A percentile compares a stretch with the other conserved stretches of the same genome.
phyloP scores from a whole-genome alignment of 2,888 invertebrate genomes.

The Sarcophaga subvicina region DNA sequence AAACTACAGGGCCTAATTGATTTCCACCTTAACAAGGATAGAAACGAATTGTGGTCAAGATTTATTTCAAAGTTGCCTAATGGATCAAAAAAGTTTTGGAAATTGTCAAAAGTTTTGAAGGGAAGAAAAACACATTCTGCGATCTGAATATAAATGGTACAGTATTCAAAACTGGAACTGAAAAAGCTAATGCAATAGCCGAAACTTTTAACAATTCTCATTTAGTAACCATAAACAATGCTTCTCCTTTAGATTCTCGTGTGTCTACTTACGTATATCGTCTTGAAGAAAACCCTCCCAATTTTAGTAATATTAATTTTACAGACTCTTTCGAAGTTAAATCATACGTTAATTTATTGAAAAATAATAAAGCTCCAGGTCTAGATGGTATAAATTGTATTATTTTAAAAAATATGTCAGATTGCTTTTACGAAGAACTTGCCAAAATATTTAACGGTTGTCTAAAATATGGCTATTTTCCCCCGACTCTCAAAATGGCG shows the following conservation, averaged over 20 bases:
- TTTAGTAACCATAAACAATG: not conserved
- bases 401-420: not conserved
- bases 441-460: no score
- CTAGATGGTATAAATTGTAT: constrained; percentile 15
- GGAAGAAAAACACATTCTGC: not conserved
- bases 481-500: no score
- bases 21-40: constrained; percentile 2
- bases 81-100: constrained; percentile 32
- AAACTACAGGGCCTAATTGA: no score
- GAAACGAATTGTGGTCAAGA: constrained; percentile 17
- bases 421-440: not conserved
- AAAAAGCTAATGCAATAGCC: not conserved
- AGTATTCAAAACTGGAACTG: not conserved
- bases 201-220: not conserved
- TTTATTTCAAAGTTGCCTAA: constrained; percentile 15
- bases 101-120: constrained; percentile 18
- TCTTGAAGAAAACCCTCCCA: not conserved
- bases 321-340: not conserved
- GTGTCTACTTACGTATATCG: not conserved
- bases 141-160: not conserved
- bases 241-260: not conserved
- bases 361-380: not conserved
- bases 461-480: no score
- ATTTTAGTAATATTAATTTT: not conserved
- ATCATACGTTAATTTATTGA: not conserved